Evolutionary conservation across 64 coral and sea anemone species (phyloP), one percentile per base, ranked within the genome.

Genomic region (Porites lutea): DNA sequence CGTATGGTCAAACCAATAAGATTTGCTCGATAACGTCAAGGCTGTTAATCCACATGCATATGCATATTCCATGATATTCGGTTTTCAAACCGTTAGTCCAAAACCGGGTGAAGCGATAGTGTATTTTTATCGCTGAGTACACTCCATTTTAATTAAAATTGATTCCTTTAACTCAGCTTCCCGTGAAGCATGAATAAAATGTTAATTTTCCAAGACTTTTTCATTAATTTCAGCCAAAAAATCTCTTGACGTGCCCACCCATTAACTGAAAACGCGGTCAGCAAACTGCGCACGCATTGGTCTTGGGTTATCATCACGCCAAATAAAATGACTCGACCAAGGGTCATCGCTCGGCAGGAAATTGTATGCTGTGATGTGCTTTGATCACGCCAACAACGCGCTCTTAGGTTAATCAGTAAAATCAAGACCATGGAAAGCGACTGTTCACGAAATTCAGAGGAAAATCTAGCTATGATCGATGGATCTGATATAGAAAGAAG

Each of bases 271-370:
- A 23, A 55, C 19, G 75, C 52, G 52, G 75, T 57, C 2, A 48
- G 27, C 64, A 37, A 68, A 84, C 44, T 84, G 81, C 81, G 81
- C 81, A 84, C 81, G 81, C 81, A 84, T 61, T 37, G 47, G 51
- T 78, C 21, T 70, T 15, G 45, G 73, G 47, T 16, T 76, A 37
- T 37, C 48, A 76, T 76, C 73, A 48, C 46, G 51, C 47, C 14
- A 67, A 4, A 82, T 60, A 65, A 48, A 64, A 68, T 51, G 43
- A 19, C 46, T 15, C 3, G 81, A 68, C 44, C 63, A 84, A 84
- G 63, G 81, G 0, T 84, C 81, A 84, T 50, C 52, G 44, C 45
- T 16, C 81, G 81, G 63, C 63, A 48, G 27, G 79, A 63, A 13
- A 48, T 44, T 15, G 15, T 16, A 22, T 4, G 14, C 13, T 84